Conservation (phyloP, 2,888 invertebrate species). For the Lampropteryx suffumata region DNA sequence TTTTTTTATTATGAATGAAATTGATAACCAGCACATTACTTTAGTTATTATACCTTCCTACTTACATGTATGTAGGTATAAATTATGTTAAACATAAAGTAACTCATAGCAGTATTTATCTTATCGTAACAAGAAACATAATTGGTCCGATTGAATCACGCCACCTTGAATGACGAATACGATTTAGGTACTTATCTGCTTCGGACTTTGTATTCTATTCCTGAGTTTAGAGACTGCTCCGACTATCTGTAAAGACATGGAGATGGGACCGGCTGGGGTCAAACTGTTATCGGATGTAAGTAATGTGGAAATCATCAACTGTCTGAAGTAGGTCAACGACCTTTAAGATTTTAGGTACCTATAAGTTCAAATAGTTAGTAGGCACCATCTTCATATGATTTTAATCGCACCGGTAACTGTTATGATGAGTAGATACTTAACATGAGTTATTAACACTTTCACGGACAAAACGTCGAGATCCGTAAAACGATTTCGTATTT, state of each 20-base stretch:
- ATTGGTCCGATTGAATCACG: constrained; percentile 74
- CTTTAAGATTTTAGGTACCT: neutral
- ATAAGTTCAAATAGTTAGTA: too few species aligned
- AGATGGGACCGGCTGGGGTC: constrained; percentile 26
- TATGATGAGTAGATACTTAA: too few species aligned
- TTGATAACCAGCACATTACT: too few species aligned
- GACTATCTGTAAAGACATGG: constrained; percentile 13
- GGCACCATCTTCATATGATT: too few species aligned
- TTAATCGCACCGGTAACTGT: too few species aligned
- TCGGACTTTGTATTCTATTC: constrained; percentile 56
- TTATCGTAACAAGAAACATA: constrained; percentile 59
- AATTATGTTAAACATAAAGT: too few species aligned
- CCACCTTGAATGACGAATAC: constrained; percentile 66
- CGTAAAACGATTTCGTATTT: too few species aligned
- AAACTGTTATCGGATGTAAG: constrained; percentile 30
- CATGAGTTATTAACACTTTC: too few species aligned
- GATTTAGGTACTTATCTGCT: constrained; percentile 50
- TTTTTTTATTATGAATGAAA: too few species aligned
- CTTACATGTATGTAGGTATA: too few species aligned
- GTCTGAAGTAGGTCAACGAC: constrained; percentile 32
- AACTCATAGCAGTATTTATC: constrained; percentile 48
- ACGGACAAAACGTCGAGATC: too few species aligned
- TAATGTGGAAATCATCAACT: constrained; percentile 20
- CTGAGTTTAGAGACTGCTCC: constrained; percentile 26
- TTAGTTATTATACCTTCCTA: too few species aligned